phyloP scores from a whole-genome alignment of 1,140 invertebrate species.

The Pogonomyrmex barbatus region DNA sequence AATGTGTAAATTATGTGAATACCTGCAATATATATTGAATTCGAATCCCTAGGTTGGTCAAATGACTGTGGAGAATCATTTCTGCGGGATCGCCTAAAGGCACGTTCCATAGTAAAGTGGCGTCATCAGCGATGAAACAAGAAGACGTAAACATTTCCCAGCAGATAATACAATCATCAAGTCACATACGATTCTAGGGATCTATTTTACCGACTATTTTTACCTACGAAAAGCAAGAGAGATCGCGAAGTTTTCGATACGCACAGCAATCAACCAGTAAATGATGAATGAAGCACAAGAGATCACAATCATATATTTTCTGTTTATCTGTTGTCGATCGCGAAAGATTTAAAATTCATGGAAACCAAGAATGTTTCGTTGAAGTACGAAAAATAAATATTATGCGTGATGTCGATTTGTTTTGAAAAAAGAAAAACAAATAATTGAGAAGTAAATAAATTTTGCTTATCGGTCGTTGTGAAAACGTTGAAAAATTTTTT shows the following conservation, averaged over 20 bases:
- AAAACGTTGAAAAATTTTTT: no score
- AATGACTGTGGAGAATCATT: neutral
- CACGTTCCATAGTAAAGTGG: neutral
- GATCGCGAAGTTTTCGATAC: neutral
- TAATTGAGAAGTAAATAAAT: neutral
- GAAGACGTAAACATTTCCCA: neutral
- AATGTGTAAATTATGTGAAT: neutral
- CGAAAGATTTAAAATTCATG: neutral
- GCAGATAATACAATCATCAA: neutral
- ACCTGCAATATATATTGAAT: no score
- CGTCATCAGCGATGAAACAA: neutral
- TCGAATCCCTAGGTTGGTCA: no score
- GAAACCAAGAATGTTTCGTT: neutral
- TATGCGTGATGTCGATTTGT: neutral
- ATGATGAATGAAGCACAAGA: no score
- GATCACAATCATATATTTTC: neutral
- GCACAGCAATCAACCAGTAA: neutral
- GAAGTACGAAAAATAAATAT: neutral
- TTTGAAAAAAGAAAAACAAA: neutral
- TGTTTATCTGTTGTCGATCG: neutral
- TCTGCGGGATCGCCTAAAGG: neutral
- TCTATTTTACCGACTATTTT: constrained; percentile 18
- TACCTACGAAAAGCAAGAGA: neutral
- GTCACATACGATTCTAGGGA: neutral
- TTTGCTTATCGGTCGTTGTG: neutral